phyloP scores from a whole-genome alignment of 1,140 invertebrate species.

The Dendrolimus punctatus region DNA sequence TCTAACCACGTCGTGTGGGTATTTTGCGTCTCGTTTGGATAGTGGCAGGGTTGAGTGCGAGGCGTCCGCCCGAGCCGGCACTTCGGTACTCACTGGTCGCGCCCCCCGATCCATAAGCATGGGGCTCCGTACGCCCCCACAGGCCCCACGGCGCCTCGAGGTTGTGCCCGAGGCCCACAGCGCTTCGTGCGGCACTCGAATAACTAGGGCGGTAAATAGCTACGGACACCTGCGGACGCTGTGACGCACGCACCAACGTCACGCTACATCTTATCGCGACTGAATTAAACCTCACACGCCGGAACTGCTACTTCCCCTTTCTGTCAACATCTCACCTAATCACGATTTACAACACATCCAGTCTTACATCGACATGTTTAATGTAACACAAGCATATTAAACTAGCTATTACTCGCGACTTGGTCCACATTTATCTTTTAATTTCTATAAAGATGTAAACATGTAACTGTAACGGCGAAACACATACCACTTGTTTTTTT shows the following conservation, averaged over 20 bases:
- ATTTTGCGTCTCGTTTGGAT: constrained; percentile 37
- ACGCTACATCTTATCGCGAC: constrained; percentile 15
- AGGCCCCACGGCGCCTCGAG: constrained; percentile 1
- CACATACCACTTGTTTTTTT: too few relatives aligned
- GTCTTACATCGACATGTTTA: too few relatives aligned
- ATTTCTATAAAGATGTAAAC: too few relatives aligned
- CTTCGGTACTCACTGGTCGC: constrained; percentile 50
- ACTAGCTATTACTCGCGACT: too few relatives aligned
- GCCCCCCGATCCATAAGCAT: constrained; percentile 57
- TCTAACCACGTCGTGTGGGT: constrained; percentile 28
- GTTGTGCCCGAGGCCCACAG: too few relatives aligned
- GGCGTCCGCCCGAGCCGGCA: constrained; percentile 49
- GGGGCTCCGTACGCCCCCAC: constrained; percentile 37
- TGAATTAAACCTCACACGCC: constrained; percentile 7
- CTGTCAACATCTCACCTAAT: not conserved
- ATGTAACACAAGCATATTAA: too few relatives aligned
- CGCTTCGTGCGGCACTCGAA: constrained; percentile 36
- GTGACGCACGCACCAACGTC: constrained; percentile 24
- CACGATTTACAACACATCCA: too few relatives aligned
- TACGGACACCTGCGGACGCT: constrained; percentile 36
- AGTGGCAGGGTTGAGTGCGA: constrained; percentile 21
- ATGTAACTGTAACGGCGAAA: too few relatives aligned
- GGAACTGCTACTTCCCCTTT: not conserved
- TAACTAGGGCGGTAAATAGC: constrained; percentile 58
- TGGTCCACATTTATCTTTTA: too few relatives aligned